Base-by-base conservation (phyloP, 2,797 vertebrate species). In the Lepilemur ruficaudatus region DNA sequence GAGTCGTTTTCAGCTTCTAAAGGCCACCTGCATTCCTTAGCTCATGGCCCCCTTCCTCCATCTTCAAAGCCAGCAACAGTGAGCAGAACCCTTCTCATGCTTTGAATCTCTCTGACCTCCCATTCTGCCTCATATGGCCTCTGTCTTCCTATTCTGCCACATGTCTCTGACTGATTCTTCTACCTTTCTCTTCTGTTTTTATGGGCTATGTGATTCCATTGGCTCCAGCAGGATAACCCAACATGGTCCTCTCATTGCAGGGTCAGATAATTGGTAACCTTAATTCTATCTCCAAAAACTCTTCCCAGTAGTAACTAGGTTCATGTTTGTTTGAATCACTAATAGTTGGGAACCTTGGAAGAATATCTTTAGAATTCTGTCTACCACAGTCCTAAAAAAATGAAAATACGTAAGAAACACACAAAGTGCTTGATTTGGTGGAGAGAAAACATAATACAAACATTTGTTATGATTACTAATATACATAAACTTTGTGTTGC, bases 391-490 rank as follows among this genome's bases (percentile, higher is more conserved):
- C 14, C 28, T 96, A 73, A 91, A 61, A 61, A 73, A 59, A 20
- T 63, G n/a, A 95, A 61, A 75, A 88, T 80, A 20, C 57, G 63
- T 67, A 48, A 20, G 17, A 92, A 94, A 72, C 32, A 92, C 32
- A 87, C 25, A 46, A 81, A 65, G 59, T 48, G 9, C 11, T 78
- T 88, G 70, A 30, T 38, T 88, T 22, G 55, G 6, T 72, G 7
- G 15, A 94, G 10, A 93, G 2, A 90, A 81, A 41, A 91, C 35
- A 93, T 30, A 93, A 41, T 30, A 52, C 50, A 95, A 97, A 93
- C 57, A 90, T n/a, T 57, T n/a, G 30, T 79, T 89, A 50, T 70
- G 43, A 85, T 85, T 57, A 90, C 25, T 73, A 88, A 79, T 55
- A 90, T 65, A 91, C 23, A 46, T 28, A 91, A 82, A 79, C 38